Base-by-base conservation (phyloP, 64 coral and sea anemone species). In the Platygyra sinensis region DNA sequence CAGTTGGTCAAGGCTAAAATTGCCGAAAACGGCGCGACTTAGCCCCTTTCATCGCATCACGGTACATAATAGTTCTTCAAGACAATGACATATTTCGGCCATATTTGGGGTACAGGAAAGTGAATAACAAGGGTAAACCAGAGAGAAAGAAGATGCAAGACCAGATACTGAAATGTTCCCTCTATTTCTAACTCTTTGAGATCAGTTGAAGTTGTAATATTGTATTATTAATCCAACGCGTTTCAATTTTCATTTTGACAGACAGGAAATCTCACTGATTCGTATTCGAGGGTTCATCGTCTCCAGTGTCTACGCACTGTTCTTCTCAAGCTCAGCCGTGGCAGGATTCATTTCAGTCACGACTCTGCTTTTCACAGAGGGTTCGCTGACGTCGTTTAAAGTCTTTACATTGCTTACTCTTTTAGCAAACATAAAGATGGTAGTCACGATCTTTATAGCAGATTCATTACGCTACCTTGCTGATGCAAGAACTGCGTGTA, bases 391-490 rank as follows among this genome's bases (percentile, higher is more conserved):
- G 15, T 63, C 93, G 39, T 73, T 87, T 13, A 46, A 75, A 39
- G 85, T 91, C 5, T 95, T 95, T 72, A 88, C 93, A 27, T 65
- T 95, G 25, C 28, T 95, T 36, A 65, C 57, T 4, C 19, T 17
- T 7, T 29, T 82, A 13, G 57, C 28, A 9, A 82, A 82, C 32
- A 61, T 63, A 9, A 82, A 82, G 42, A 22, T 39, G 9, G 10
- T 39, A 1, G 52, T 62, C 18, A 82, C 79, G 0, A 1, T 64
- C 1, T 82, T 63, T 29, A 16, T 82, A 36, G 79, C 30, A 38
- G 55, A 82, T 4, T 5, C 29, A 10, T 0, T 82, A 2, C 29
- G 54, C 18, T 62, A 18, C 4, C 65, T 82, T 22, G 79, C 60
- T 0, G 79, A 82, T 8, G 57, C 57, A 24, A 82, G 5, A 32